These are phyloP conservation scores for Synergus itoensis DNA, from an alignment of 2,888 invertebrate genomes.

Conservation along the genomic window DNA sequence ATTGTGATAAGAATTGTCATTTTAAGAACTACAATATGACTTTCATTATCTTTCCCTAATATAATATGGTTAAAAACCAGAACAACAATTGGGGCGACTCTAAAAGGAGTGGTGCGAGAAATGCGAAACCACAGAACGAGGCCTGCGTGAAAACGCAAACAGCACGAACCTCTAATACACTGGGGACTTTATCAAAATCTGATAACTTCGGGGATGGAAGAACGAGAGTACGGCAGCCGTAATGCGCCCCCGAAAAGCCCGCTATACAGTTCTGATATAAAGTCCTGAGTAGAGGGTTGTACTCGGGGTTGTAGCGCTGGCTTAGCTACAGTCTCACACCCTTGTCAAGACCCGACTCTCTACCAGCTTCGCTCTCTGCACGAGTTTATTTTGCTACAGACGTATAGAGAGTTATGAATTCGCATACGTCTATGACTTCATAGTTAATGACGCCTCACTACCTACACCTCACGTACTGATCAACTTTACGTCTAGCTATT, in stretches of 20 bases:
- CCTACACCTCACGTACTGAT: too few relatives aligned
- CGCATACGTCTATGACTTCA: too few relatives aligned
- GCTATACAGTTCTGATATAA: constrained; percentile 5
- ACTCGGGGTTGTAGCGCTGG: not conserved
- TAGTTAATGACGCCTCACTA: too few relatives aligned
- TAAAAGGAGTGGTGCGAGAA: constrained; percentile 21
- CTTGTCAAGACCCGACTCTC: not conserved
- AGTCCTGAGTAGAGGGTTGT: constrained; percentile 18
- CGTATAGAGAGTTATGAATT: not conserved
- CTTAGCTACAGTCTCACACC: constrained; percentile 31
- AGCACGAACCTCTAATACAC: constrained; percentile 65
- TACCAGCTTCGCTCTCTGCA: not conserved
- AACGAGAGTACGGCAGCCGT: constrained; percentile 41
- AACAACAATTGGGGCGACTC: not conserved
- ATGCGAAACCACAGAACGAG: constrained; percentile 49
- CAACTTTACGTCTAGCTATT: too few relatives aligned
- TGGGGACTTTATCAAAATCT: constrained; percentile 60
- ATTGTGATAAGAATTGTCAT: not conserved
- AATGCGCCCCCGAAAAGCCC: constrained; percentile 47
- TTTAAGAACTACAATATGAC: not conserved
- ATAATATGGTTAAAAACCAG: not conserved
- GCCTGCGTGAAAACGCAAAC: constrained; percentile 67
- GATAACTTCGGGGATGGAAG: constrained; percentile 56
- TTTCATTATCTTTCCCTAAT: not conserved
- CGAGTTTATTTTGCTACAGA: not conserved